phyloP scores from a whole-genome alignment of 37 sponge, comb jelly and placozoan genomes.

The Bolinopsis microptera region DNA sequence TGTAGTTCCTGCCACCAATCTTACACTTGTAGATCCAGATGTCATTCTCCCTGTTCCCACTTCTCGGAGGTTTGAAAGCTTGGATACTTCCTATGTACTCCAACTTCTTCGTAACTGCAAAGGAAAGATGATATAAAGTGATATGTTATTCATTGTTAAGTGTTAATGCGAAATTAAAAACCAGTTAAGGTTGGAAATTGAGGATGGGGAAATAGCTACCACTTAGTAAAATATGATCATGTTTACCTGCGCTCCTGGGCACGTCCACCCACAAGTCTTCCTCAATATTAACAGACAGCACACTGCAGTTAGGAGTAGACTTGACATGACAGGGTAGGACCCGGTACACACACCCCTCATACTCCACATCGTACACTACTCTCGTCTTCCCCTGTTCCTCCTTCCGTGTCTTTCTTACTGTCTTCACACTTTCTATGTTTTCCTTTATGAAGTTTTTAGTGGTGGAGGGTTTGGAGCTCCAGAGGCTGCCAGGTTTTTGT shows the following conservation, averaged over 20 bases:
- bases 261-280: conserved; percentile 8
- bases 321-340: conserved; percentile 8
- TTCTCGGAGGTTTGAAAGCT: conserved; percentile 15
- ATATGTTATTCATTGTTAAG: neutral
- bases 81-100: conserved; percentile 44
- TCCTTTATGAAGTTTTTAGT: conserved; percentile 21
- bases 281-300: neutral
- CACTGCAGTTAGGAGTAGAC: neutral
- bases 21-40: neutral
- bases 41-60: neutral
- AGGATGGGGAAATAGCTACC: neutral
- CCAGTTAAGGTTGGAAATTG: neutral
- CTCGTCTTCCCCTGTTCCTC: neutral
- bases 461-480: neutral
- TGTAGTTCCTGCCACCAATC: conserved; percentile 5
- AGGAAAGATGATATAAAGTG: neutral
- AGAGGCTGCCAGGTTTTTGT: neutral
- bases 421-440: conserved; percentile 29
- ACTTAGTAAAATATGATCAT: too few relatives aligned
- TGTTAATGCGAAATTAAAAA: neutral
- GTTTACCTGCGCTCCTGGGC: neutral
- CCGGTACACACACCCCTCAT: neutral
- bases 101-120: neutral
- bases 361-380: conserved; percentile 23
- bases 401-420: neutral